Conservation (phyloP, 2,113 vertebrate genomes). For the Todiramphus chloris region DNA sequence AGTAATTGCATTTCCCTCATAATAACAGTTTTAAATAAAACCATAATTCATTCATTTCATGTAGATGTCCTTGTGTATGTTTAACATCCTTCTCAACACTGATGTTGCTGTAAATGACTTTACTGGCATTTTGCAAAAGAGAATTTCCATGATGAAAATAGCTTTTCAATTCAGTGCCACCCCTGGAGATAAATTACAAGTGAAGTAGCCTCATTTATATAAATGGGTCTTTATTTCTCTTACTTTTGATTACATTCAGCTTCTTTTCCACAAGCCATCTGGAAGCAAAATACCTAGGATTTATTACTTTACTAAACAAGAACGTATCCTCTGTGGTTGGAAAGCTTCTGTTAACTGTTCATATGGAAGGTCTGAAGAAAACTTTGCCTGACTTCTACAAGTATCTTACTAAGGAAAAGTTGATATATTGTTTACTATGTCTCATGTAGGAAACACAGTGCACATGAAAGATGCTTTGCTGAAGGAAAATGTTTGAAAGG, state of each 20-base stretch:
- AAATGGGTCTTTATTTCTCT: neutral
- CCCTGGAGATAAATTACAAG: neutral
- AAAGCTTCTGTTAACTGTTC: neutral
- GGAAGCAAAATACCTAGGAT: neutral
- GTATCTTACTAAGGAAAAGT: neutral
- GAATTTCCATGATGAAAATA: neutral
- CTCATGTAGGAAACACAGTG: neutral
- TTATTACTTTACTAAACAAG: neutral
- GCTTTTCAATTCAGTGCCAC: neutral
- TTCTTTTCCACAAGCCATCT: neutral
- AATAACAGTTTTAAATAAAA: neutral
- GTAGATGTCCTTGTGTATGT: neutral
- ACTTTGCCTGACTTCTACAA: neutral
- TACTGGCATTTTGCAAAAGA: neutral
- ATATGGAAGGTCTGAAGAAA: neutral
- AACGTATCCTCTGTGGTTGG: neutral
- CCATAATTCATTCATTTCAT: neutral
- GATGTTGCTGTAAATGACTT: neutral
- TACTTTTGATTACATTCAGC: neutral
- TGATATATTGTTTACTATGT: neutral
- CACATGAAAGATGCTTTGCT: neutral
- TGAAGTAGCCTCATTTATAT: neutral
- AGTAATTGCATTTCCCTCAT: neutral
- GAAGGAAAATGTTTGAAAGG: neutral
- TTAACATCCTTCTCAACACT: neutral